Conservation (phyloP, 2,888 invertebrate species). For the Noctua pronuba region DNA sequence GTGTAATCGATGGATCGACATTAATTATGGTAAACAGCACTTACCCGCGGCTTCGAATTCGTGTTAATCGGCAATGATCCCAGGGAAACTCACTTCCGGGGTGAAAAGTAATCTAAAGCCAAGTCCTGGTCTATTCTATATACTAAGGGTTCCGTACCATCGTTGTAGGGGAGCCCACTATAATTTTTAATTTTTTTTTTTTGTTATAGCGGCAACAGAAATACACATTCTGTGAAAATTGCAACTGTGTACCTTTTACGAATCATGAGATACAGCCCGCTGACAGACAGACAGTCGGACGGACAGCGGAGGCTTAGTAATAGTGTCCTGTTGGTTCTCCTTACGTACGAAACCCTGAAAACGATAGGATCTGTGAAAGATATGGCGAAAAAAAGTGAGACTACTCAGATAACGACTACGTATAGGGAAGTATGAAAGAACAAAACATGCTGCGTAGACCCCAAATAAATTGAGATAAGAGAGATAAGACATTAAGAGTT, state of each 20-base stretch:
- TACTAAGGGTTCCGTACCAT: too few species aligned
- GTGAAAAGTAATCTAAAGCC: background rate
- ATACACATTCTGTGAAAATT: too few species aligned
- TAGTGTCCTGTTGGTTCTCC: too few species aligned
- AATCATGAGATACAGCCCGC: too few species aligned
- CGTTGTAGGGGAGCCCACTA: too few species aligned
- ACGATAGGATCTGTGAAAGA: background rate
- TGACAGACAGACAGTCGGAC: too few species aligned
- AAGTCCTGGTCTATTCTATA: background rate
- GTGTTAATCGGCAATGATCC: background rate
- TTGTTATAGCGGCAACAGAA: too few species aligned
- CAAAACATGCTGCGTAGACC: background rate
- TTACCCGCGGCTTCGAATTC: background rate
- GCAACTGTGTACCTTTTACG: too few species aligned
- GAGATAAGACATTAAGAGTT: background rate
- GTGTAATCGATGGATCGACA: background rate
- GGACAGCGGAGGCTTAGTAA: too few species aligned
- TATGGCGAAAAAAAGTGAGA: background rate
- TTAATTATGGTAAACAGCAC: background rate
- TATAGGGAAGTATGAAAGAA: background rate
- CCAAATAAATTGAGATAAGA: background rate
- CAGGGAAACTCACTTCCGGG: background rate
- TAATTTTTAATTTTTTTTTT: too few species aligned
- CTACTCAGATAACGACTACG: background rate
- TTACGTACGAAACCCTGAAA: too few species aligned